Conservation (phyloP, 1,140 invertebrate genomes). For the Drosophila arizonae region DNA sequence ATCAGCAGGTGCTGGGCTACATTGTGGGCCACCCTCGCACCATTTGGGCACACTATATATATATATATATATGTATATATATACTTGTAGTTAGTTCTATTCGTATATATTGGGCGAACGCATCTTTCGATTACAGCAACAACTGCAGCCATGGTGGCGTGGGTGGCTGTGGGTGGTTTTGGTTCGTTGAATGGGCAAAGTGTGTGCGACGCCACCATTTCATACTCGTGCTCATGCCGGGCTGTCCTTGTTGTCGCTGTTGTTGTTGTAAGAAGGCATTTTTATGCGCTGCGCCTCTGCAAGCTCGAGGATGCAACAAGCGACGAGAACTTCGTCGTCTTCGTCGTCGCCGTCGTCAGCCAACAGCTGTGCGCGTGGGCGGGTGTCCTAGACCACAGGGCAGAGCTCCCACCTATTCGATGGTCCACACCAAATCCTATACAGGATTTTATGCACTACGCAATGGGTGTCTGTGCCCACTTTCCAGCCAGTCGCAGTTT, state of each 20-base stretch:
- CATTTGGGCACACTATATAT: slow-evolving; percentile 44
- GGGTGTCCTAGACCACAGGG: slow-evolving; percentile 26
- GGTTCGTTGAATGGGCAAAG: background rate
- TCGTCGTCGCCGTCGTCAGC: slow-evolving; percentile 9
- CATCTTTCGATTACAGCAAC: slow-evolving; percentile 78
- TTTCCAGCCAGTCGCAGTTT: slow-evolving; percentile 53
- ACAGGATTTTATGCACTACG: slow-evolving; percentile 60
- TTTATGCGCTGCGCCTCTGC: slow-evolving; percentile 59
- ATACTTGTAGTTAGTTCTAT: slow-evolving; percentile 32
- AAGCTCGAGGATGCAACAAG: slow-evolving; percentile 74
- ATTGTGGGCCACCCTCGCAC: slow-evolving; percentile 57
- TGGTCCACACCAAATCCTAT: slow-evolving; percentile 47
- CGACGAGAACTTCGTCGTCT: slow-evolving; percentile 31
- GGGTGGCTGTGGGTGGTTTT: slow-evolving; percentile 13
- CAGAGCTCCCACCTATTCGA: background rate
- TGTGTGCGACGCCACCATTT: background rate
- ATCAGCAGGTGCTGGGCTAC: slow-evolving; percentile 75
- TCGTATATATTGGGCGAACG: slow-evolving; percentile 63
- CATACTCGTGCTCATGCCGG: slow-evolving; percentile 34
- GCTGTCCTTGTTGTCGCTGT: background rate
- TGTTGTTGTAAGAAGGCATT: slow-evolving; percentile 73
- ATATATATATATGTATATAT: slow-evolving; percentile 6
- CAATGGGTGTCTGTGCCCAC: slow-evolving; percentile 63
- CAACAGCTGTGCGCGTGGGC: slow-evolving; percentile 52
- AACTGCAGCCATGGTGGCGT: slow-evolving; percentile 44